Evolutionary conservation across 2,888 invertebrate species (phyloP).

Genomic region (Sesia bembeciformis): DNA sequence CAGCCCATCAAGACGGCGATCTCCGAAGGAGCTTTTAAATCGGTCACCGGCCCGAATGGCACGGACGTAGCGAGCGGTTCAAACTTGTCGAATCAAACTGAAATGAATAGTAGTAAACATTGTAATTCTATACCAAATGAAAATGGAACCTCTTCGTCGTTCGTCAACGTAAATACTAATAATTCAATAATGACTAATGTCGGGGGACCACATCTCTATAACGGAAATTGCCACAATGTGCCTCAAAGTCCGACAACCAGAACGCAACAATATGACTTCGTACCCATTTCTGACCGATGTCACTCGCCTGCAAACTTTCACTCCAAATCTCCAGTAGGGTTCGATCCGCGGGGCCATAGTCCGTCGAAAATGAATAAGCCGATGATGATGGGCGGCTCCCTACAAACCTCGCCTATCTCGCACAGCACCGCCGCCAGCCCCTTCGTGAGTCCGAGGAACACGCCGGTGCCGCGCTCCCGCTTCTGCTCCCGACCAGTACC

Average conservation of each 20-base stretch:
- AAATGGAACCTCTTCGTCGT: slow-evolving; percentile 37
- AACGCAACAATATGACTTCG: slow-evolving; percentile 87
- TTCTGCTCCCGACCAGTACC: slow-evolving; percentile 71
- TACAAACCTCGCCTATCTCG: slow-evolving; percentile 63
- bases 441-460: slow-evolving; percentile 87
- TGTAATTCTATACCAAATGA: slow-evolving; percentile 30
- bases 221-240: slow-evolving; percentile 62
- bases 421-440: slow-evolving; percentile 84
- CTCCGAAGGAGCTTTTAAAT: slow-evolving; percentile 50
- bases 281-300: slow-evolving; percentile 88
- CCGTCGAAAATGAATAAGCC: slow-evolving; percentile 49
- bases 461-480: slow-evolving; percentile 81
- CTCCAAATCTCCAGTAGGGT: slow-evolving; percentile 57
- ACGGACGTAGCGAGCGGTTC: slow-evolving; percentile 27
- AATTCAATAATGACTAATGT: slow-evolving; percentile 27
- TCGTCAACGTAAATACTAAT: slow-evolving; percentile 25
- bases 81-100: slow-evolving; percentile 21
- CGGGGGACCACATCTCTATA: slow-evolving; percentile 38
- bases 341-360: slow-evolving; percentile 48
- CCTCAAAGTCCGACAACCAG: slow-evolving; percentile 85
- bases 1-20: slow-evolving; percentile 26
- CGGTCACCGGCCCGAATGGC: slow-evolving; percentile 24
- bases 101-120: slow-evolving; percentile 28
- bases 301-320: slow-evolving; percentile 75
- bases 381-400: slow-evolving; percentile 49